Evolutionary conservation across 1,140 invertebrate genomes (phyloP).

Genomic region (Hyphantria cunea): DNA sequence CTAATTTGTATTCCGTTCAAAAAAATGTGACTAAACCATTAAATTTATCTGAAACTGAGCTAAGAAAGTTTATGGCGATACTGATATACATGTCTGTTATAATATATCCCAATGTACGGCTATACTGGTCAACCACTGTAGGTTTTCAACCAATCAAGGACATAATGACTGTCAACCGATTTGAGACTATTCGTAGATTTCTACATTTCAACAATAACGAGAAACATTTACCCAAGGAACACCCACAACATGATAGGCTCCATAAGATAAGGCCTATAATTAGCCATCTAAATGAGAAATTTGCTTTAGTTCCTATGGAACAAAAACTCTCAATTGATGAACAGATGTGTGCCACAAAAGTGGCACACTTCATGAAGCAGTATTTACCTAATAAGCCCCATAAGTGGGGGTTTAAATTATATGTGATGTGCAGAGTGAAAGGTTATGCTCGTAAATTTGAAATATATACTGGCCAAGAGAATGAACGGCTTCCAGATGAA

Average conservation of each 20-base stretch:
- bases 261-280: slow-evolving; percentile 59
- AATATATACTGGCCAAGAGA: slow-evolving; percentile 58
- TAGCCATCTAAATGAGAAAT: slow-evolving; percentile 43
- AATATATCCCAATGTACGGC: slow-evolving; percentile 47
- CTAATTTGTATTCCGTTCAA: slow-evolving; percentile 45
- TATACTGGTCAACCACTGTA: slow-evolving; percentile 44
- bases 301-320: slow-evolving; percentile 2
- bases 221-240: slow-evolving; percentile 46
- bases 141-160: slow-evolving; percentile 42
- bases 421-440: slow-evolving; percentile 9
- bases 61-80: slow-evolving; percentile 53
- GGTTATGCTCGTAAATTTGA: slow-evolving; percentile 66
- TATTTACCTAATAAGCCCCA: slow-evolving; percentile 1
- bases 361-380: slow-evolving; percentile 1
- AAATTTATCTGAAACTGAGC: slow-evolving; percentile 47
- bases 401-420: slow-evolving; percentile 3
- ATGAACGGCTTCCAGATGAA: slow-evolving; percentile 42
- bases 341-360: slow-evolving; percentile 3
- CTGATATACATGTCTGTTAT: slow-evolving; percentile 50
- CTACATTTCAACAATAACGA: slow-evolving; percentile 51
- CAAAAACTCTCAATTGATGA: slow-evolving; percentile 2
- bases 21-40: slow-evolving; percentile 46
- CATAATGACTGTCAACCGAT: slow-evolving; percentile 48
- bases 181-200: slow-evolving; percentile 48
- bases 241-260: slow-evolving; percentile 55